A percentile compares a stretch with the other conserved stretches of the same genome.
phyloP scores from a whole-genome alignment of 2,888 invertebrate species.

The Plebejus anna region DNA sequence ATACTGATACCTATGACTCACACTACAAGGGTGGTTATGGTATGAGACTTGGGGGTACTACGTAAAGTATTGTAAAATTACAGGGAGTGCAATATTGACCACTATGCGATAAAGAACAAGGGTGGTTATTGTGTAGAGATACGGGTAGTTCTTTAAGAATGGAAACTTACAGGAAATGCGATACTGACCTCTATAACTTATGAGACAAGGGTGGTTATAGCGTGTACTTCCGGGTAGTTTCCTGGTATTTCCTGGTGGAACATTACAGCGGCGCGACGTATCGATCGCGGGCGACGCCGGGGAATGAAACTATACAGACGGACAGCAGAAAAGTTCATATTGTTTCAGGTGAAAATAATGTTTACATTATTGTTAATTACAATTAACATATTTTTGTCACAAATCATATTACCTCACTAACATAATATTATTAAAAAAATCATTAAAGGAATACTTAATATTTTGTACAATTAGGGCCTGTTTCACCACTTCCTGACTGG shows the following conservation, averaged over 20 bases:
- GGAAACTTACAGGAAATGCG: neutral
- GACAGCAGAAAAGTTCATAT: slow-evolving; percentile 8
- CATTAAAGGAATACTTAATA: too few species aligned
- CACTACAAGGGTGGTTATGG: neutral
- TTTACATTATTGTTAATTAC: too few species aligned
- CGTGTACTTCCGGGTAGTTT: neutral
- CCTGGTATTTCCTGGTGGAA: neutral
- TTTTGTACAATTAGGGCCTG: too few species aligned
- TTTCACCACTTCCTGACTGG: too few species aligned
- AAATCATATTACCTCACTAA: too few species aligned
- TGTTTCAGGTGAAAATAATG: neutral
- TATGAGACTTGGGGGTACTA: too few species aligned
- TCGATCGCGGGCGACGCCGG: slow-evolving; percentile 44
- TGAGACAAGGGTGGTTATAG: neutral
- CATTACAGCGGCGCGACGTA: slow-evolving; percentile 41
- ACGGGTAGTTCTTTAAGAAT: neutral
- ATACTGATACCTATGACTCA: neutral
- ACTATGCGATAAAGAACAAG: too few species aligned
- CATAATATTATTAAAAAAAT: too few species aligned
- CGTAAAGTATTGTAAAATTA: too few species aligned
- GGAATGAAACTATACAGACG: slow-evolving; percentile 31
- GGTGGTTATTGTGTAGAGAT: neutral
- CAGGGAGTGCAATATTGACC: too few species aligned
- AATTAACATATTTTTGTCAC: too few species aligned
- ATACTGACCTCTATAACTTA: neutral